A percentile compares a stretch with the other conserved stretches of the same genome.
Evolutionary conservation across 92 coral and sea anemone species (phyloP).

Genomic region (Diadumene lineata): DNA sequence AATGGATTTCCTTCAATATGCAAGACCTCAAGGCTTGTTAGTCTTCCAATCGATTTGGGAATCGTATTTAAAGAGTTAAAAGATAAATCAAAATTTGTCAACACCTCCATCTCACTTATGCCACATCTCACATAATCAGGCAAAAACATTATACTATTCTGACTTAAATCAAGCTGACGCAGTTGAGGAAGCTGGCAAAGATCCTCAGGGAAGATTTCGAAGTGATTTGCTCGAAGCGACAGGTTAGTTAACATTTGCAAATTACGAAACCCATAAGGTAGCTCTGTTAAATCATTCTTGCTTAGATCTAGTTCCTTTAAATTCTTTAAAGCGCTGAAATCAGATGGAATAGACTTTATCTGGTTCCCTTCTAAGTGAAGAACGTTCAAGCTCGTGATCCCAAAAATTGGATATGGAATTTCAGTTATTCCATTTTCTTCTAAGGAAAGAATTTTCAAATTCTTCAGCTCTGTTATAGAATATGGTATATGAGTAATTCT

Average conservation of each 20-base stretch:
- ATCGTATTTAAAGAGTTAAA: slow-evolving; percentile 49
- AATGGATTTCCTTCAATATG: slow-evolving; percentile 63
- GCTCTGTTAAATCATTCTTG: slow-evolving; percentile 45
- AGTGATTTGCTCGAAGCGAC: slow-evolving; percentile 43
- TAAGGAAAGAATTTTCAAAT: slow-evolving; percentile 51
- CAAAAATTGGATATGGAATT: slow-evolving; percentile 58
- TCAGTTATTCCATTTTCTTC: slow-evolving; percentile 61
- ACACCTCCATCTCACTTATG: slow-evolving; percentile 54
- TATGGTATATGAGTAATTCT: slow-evolving; percentile 44
- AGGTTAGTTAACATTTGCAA: slow-evolving; percentile 48
- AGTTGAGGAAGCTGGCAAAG: slow-evolving; percentile 69
- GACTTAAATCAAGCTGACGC: slow-evolving; percentile 54
- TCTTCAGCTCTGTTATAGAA: slow-evolving; percentile 57
- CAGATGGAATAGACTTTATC: slow-evolving; percentile 42
- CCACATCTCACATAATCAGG: slow-evolving; percentile 63
- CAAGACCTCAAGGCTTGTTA: slow-evolving; percentile 45
- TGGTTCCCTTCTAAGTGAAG: slow-evolving; percentile 60
- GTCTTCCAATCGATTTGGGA: slow-evolving; percentile 55
- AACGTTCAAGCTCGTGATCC: slow-evolving; percentile 42
- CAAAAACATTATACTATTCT: slow-evolving; percentile 52
- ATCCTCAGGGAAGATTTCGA: slow-evolving; percentile 63
- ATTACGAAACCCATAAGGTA: slow-evolving; percentile 70
- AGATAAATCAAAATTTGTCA: slow-evolving; percentile 65
- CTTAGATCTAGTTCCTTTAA: slow-evolving; percentile 69
- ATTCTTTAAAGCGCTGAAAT: slow-evolving; percentile 54